Base-by-base conservation (phyloP, 2,113 vertebrate genomes). In the Nansenia antarctica region DNA sequence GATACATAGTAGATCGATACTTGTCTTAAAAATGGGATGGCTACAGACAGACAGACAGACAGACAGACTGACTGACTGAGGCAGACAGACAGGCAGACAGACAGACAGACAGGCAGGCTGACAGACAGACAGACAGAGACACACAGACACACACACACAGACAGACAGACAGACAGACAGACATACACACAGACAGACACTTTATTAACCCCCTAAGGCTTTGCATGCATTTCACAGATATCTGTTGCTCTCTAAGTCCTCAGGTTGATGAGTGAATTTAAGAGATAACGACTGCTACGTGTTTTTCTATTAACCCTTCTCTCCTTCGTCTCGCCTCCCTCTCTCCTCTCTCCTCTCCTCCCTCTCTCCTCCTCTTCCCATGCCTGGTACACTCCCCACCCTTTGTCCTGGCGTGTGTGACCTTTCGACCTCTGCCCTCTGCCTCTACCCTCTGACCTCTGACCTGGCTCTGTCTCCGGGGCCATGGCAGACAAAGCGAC, bases 401-500 rank as follows among this genome's bases (percentile, higher is more conserved):
- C 83, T 88, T 90, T 68, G 31, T 60, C 34, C 81, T 45, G 83
- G 60, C 52, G 31, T 32, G 57, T 69, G 53, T 26, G 60, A 59
- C 54, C 14, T 42, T 31, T 45, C n/a, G 63, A 20, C 53, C 53
- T 54, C 22, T 68, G 37, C 31, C 66, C 77, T 66, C 26, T 68
- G 24, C 45, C 32, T 45, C 60, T 37, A 54, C 29, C 52, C 55
- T 49, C 53, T 88, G 88, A 82, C 82, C 67, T 64, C 80, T 86
- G 55, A 77, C 84, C 85, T 85, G 82, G 78, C 88, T 87, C 87
- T 83, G 85, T 86, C 30, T 39, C 91, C 82, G 88, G 90, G 90
- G 82, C 91, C 78, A 82, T 76, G 89, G 76, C 89, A 98, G 97
- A 93, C 91, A 83, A 94, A 94, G 91, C 95, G 93, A 80, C 94